phyloP scores from a whole-genome alignment of 2,888 invertebrate species.

The Agriopis leucophaearia region DNA sequence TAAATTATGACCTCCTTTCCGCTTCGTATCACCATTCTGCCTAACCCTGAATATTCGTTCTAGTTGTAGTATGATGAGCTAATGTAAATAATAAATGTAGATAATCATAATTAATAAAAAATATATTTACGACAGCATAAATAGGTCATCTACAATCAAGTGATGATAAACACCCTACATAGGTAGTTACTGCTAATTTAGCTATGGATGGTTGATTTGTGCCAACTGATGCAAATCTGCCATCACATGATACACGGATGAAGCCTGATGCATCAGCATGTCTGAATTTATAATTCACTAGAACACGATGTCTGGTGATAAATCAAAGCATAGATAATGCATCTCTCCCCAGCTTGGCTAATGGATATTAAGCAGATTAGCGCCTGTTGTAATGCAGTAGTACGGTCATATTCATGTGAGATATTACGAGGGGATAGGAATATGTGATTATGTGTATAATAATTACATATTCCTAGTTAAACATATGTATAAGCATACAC shows the following conservation, averaged over 20 bases:
- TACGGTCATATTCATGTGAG: not conserved
- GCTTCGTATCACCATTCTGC: too few relatives aligned
- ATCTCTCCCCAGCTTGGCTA: conserved; percentile 12
- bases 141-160: not conserved
- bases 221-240: not conserved
- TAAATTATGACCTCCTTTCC: too few relatives aligned
- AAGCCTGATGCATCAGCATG: conserved; percentile 6
- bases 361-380: conserved; percentile 26
- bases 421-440: not conserved
- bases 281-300: conserved; percentile 30
- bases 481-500: too few relatives aligned
- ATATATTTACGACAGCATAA: not conserved
- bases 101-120: too few relatives aligned
- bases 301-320: conserved; percentile 20
- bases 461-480: too few relatives aligned
- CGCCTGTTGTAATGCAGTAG: conserved; percentile 14
- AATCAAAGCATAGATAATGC: conserved; percentile 32
- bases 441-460: too few relatives aligned
- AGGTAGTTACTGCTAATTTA: not conserved
- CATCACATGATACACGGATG: not conserved
- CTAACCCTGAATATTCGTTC: too few relatives aligned
- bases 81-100: too few relatives aligned
- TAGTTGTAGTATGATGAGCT: too few relatives aligned
- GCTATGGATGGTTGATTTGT: not conserved
- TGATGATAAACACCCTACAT: too few relatives aligned